Evolutionary conservation across 2,113 vertebrate genomes (phyloP).

Genomic region (Laticauda colubrina): DNA sequence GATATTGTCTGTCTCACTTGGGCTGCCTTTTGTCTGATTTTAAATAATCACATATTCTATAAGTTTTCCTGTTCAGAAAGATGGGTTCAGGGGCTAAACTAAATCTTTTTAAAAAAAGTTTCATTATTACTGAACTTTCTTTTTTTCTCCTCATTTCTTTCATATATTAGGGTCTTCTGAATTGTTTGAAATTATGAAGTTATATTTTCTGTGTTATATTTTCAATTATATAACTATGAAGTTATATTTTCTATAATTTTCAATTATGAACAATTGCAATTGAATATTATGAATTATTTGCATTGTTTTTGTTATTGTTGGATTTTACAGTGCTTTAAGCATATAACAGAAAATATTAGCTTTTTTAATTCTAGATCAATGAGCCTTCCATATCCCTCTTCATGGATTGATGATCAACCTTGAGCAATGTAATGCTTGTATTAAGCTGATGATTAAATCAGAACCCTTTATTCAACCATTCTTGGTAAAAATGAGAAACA

Average conservation of each 20-base stretch:
- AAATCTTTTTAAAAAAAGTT: neutral
- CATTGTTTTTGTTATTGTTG: neutral
- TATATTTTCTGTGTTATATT: conserved; percentile 16
- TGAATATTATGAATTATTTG: neutral
- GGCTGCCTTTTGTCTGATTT: neutral
- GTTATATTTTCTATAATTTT: conserved; percentile 15
- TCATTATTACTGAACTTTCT: neutral
- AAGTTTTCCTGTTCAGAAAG: neutral
- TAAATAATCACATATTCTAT: neutral
- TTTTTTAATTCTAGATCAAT: neutral
- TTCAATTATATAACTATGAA: neutral
- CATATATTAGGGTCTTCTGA: neutral
- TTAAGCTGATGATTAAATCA: neutral
- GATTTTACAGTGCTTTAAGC: neutral
- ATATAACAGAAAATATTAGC: neutral
- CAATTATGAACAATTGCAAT: neutral
- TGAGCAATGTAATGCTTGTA: neutral
- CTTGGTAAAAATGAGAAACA: neutral
- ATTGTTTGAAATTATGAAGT: neutral
- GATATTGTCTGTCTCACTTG: neutral
- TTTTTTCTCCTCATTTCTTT: neutral
- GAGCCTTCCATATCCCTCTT: neutral
- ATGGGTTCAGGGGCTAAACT: neutral
- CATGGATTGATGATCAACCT: neutral
- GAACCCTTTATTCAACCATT: neutral